Percentiles rank a stretch among this genome's conserved stretches.
Evolutionary conservation across 2,888 invertebrate species (phyloP).

Genomic region (Ectobius pallidus): DNA sequence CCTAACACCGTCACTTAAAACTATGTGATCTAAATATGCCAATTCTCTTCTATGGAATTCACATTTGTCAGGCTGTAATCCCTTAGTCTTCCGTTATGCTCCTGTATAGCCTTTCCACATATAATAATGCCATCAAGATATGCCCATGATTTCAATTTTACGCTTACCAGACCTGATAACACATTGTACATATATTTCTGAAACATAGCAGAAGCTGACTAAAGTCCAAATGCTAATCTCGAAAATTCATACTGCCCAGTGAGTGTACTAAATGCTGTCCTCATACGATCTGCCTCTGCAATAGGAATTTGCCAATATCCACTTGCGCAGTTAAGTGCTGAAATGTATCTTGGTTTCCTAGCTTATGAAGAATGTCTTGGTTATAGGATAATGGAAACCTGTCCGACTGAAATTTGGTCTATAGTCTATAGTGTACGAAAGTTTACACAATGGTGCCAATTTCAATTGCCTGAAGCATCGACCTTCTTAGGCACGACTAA

Average conservation of each 20-base stretch:
- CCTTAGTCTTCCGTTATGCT: conserved; percentile 11
- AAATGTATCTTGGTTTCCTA: no score
- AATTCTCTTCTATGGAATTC: conserved; percentile 31
- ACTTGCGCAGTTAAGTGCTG: neutral
- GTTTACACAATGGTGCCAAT: no score
- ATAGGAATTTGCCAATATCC: neutral
- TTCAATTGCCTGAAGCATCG: no score
- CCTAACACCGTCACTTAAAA: conserved; percentile 17
- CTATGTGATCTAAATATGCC: conserved; percentile 25
- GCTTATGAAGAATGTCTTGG: no score
- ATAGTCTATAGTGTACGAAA: no score
- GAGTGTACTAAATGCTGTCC: neutral
- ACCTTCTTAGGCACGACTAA: no score
- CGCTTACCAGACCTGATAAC: neutral
- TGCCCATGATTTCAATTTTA: conserved; percentile 39
- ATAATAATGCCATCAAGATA: conserved; percentile 44
- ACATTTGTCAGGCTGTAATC: conserved; percentile 37
- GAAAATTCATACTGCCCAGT: neutral
- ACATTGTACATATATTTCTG: neutral
- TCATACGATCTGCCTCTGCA: neutral
- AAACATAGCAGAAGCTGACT: conserved; percentile 12
- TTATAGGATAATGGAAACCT: no score
- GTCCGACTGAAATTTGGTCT: no score
- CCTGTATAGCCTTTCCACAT: neutral
- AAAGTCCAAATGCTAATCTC: neutral